Evolutionary conservation across 2,113 vertebrate species (phyloP).

Genomic region (Dicrurus megarhynchus): DNA sequence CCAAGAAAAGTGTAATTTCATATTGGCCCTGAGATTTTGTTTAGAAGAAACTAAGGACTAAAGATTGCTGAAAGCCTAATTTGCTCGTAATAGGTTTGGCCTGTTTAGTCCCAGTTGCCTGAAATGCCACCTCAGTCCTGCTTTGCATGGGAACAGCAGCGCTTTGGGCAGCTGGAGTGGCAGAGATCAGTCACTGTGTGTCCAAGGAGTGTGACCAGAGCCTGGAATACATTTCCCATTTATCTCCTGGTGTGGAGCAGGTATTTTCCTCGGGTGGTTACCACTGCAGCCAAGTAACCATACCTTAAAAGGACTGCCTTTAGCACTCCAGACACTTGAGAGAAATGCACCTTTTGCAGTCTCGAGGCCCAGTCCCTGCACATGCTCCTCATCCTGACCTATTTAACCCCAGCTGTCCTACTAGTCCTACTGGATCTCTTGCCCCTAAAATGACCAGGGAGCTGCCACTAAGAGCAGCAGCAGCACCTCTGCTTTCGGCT

Average conservation of each 20-base stretch:
- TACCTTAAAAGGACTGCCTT: neutral
- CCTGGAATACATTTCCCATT: neutral
- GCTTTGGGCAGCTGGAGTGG: neutral
- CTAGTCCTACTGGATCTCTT: neutral
- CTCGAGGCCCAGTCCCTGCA: neutral
- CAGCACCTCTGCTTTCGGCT: neutral
- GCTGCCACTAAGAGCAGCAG: neutral
- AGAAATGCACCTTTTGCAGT: neutral
- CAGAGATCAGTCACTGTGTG: neutral
- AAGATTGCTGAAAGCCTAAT: neutral
- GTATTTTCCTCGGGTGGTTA: neutral
- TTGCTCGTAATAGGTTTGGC: neutral
- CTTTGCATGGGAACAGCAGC: neutral
- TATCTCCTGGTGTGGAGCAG: neutral
- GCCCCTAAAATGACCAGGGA: fast-evolving
- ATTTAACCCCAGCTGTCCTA: neutral
- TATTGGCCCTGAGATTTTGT: neutral
- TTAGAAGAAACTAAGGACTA: neutral
- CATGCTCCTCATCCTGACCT: neutral
- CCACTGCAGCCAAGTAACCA: neutral
- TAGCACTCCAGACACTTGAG: neutral
- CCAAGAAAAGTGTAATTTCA: neutral
- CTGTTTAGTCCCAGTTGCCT: neutral
- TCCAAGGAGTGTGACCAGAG: fast-evolving
- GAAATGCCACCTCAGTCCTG: neutral